phyloP scores from a whole-genome alignment of 2,113 vertebrate species.

The Psephotus haematonotus region DNA sequence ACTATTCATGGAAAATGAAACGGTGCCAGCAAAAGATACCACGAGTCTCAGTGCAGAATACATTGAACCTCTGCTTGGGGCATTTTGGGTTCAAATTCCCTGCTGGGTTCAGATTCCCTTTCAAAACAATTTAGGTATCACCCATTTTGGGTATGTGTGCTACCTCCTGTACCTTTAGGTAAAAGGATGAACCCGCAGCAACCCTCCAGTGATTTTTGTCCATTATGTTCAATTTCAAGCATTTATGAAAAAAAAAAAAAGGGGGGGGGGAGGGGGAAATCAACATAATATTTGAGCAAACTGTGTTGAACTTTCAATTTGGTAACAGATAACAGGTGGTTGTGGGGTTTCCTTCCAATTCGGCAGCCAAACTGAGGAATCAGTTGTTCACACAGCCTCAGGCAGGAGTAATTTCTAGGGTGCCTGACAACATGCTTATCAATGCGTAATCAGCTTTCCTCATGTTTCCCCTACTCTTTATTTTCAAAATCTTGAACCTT shows the following conservation, averaged over 20 bases:
- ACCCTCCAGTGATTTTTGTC: neutral
- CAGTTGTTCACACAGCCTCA: neutral
- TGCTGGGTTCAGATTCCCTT: neutral
- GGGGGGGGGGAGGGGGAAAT: neutral
- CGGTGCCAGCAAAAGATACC: neutral
- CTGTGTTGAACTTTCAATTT: neutral
- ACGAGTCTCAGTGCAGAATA: neutral
- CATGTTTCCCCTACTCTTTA: neutral
- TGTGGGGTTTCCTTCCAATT: neutral
- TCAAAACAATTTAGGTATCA: neutral
- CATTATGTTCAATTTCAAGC: neutral
- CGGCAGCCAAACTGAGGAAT: neutral
- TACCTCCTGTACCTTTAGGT: neutral
- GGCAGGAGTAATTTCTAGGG: slow-evolving; percentile 15
- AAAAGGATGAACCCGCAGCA: neutral
- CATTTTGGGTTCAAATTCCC: neutral
- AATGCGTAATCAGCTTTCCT: neutral
- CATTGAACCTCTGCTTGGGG: neutral
- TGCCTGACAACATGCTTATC: neutral
- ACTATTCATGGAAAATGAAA: neutral
- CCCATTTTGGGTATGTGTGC: neutral
- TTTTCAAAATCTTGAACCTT: neutral
- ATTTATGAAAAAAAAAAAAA: neutral
- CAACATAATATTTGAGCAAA: neutral
- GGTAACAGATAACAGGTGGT: neutral